Conservation (phyloP, 2,888 invertebrate species). For the Arctia plantaginis region DNA sequence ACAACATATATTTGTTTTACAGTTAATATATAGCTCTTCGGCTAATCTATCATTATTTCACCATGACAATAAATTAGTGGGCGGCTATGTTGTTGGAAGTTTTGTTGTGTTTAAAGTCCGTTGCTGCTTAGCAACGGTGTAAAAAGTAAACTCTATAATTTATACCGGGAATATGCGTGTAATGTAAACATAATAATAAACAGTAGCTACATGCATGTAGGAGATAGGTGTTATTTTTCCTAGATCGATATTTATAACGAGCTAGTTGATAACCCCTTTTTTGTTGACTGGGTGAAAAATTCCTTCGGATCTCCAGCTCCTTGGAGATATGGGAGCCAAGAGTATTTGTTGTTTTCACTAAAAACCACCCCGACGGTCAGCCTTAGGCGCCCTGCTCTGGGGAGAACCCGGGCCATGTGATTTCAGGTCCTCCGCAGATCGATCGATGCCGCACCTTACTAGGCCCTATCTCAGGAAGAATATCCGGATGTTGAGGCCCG, state of each 20-base stretch:
- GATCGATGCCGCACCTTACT: too few relatives aligned
- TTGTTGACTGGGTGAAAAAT: too few relatives aligned
- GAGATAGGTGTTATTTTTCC: neutral
- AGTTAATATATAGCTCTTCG: neutral
- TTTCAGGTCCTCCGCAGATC: too few relatives aligned
- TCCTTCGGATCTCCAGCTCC: too few relatives aligned
- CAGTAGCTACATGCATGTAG: neutral
- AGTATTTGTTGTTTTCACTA: too few relatives aligned
- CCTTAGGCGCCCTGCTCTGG: too few relatives aligned
- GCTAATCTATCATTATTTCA: conserved; percentile 1
- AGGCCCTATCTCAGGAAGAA: too few relatives aligned
- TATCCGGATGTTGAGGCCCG: too few relatives aligned
- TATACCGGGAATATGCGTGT: neutral
- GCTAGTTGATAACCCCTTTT: too few relatives aligned
- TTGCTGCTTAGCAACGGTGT: conserved; percentile 1
- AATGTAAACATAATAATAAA: neutral
- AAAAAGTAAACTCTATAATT: neutral
- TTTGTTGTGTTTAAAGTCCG: neutral
- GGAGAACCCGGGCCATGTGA: too few relatives aligned
- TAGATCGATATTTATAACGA: neutral
- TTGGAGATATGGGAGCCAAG: too few relatives aligned
- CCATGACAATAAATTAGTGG: neutral
- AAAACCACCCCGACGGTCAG: too few relatives aligned
- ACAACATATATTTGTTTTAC: neutral
- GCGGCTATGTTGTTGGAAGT: neutral